phyloP scores from a whole-genome alignment of 1,140 invertebrate species.

The Heliconius melpomene region DNA sequence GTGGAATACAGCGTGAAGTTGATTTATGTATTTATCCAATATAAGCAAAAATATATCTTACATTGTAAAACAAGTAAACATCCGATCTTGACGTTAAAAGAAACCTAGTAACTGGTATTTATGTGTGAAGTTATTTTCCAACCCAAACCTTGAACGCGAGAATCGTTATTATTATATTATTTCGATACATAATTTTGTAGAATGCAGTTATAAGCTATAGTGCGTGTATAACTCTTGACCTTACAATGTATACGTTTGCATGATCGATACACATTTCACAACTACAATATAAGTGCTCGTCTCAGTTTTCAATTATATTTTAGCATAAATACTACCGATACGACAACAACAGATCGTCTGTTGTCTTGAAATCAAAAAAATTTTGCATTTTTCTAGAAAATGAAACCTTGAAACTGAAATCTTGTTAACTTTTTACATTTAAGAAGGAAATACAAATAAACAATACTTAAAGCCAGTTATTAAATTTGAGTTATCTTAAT shows the following conservation, averaged over 20 bases:
- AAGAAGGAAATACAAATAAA: background rate
- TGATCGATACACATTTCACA: slow-evolving; percentile 53
- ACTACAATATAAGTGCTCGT: slow-evolving; percentile 39
- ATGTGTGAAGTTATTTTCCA: slow-evolving; percentile 34
- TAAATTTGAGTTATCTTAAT: background rate
- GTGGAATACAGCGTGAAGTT: too few species aligned
- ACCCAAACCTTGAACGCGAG: slow-evolving; percentile 38
- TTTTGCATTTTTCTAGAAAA: too few species aligned
- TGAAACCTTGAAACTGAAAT: too few species aligned
- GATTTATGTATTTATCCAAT: too few species aligned
- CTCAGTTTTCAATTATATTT: slow-evolving; percentile 47
- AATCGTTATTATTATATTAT: slow-evolving; percentile 35
- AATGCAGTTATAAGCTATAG: slow-evolving; percentile 11
- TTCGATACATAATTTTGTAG: slow-evolving; percentile 27
- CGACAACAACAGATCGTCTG: slow-evolving; percentile 41
- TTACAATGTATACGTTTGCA: slow-evolving; percentile 46
- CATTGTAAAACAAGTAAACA: slow-evolving; percentile 24
- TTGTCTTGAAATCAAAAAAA: too few species aligned
- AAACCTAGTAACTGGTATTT: slow-evolving; percentile 39
- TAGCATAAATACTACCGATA: slow-evolving; percentile 32
- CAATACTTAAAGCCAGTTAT: background rate
- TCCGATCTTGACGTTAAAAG: slow-evolving; percentile 30
- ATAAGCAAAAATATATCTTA: background rate
- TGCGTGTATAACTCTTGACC: slow-evolving; percentile 52
- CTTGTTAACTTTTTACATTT: background rate